phyloP scores from a whole-genome alignment of 1,140 invertebrate species.

The Neodiprion pinetum region DNA sequence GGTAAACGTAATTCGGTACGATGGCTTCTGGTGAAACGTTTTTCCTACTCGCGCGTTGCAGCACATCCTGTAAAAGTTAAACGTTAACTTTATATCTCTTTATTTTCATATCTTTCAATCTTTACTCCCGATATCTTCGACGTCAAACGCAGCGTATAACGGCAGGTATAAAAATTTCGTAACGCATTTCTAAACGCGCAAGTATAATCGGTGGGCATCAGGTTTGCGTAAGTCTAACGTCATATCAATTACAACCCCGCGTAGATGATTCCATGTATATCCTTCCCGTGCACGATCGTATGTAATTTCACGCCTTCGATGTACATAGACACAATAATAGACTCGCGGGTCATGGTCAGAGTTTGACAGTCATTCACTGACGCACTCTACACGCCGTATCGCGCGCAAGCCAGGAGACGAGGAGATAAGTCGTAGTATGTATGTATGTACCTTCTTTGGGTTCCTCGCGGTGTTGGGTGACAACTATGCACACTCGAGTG shows the following conservation, averaged over 20 bases:
- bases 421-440: not conserved
- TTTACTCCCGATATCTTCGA: too few relatives aligned
- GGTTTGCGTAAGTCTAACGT: not conserved
- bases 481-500: not conserved
- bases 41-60: too few relatives aligned
- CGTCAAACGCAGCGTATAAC: too few relatives aligned
- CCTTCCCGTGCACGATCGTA: not conserved
- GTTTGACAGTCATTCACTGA: not conserved
- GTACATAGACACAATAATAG: not conserved
- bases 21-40: too few relatives aligned
- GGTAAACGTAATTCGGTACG: too few relatives aligned
- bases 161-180: too few relatives aligned
- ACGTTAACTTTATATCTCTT: too few relatives aligned
- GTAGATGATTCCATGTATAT: not conserved
- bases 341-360: conserved; percentile 2
- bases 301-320: not conserved
- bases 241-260: not conserved
- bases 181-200: too few relatives aligned
- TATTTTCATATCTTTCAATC: too few relatives aligned
- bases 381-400: not conserved
- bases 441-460: not conserved
- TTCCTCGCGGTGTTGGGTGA: not conserved
- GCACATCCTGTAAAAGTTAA: too few relatives aligned
- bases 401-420: not conserved
- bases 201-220: too few relatives aligned